Evolutionary conservation across 2,113 vertebrate species (phyloP), one percentile per base, ranked within the genome.

Genomic region (Semicossyphus pulcher): DNA sequence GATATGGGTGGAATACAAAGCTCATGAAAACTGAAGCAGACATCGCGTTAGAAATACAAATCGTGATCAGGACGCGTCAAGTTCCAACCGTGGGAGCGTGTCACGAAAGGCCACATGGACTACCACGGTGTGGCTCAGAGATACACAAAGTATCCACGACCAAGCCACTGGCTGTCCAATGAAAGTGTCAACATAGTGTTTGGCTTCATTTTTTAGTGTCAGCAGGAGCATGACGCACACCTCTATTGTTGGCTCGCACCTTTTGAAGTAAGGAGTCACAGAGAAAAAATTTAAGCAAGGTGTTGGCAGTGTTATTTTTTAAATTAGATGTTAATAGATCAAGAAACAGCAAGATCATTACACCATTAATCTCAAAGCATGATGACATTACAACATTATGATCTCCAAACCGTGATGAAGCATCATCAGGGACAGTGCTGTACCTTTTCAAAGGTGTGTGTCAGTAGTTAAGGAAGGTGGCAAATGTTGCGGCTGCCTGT

Each of bases 111-210:
- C n/a, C n/a, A n/a, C n/a, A n/a, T n/a, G n/a, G n/a, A 89, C 84
- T 51, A 90, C 80, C 47, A 74, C 16, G 1, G 91, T 88, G 57
- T 81, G 80, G 75, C 82, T 86, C 65, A 91, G 83, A n/a, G 29
- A 91, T 76, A 51, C 73, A 92, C 56, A 91, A 23, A 91, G 53
- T 77, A 72, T 75, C 72, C 85, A 90, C 28, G 87, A 87, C 85
- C 84, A 80, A 2, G 68, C 26, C 2, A 48, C 53, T 7, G 86
- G 84, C 14, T 58, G 80, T 11, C 79, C 84, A 57, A 90, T 85
- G 63, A 88, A 91, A 45, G 75, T 56, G 26, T 86, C 20, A 0
- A 83, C 78, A n/a, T n/a, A n/a, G n/a, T n/a, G n/a, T n/a, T n/a
- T n/a, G n/a, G n/a, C n/a, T n/a, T 7, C 77, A 89, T 37, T 3